phyloP scores from a whole-genome alignment of 2,797 vertebrate species.

The Tragelaphus oryx region DNA sequence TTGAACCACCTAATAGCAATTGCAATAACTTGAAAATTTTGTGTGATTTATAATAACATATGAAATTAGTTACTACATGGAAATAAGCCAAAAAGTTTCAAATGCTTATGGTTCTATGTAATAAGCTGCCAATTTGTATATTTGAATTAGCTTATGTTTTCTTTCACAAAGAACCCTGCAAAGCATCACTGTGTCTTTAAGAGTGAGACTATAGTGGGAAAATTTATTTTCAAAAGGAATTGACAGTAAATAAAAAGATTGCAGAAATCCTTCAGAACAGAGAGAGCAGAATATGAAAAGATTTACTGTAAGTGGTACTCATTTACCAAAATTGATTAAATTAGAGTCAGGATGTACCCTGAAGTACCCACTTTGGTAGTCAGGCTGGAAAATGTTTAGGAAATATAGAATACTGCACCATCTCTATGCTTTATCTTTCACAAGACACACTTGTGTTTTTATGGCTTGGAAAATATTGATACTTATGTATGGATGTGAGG shows the following conservation, averaged over 20 bases:
- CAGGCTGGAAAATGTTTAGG: slow-evolving; percentile 39
- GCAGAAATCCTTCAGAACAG: slow-evolving; percentile 26
- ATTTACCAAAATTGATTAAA: slow-evolving; percentile 64
- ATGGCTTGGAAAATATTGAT: neutral
- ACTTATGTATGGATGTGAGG: too few species aligned
- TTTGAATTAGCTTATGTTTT: slow-evolving; percentile 38
- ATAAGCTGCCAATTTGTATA: neutral
- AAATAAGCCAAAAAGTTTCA: slow-evolving; percentile 17
- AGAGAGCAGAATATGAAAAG: slow-evolving; percentile 16
- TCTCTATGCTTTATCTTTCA: neutral
- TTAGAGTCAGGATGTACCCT: slow-evolving; percentile 8
- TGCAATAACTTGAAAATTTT: neutral
- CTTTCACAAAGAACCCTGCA: neutral
- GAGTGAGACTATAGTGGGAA: neutral
- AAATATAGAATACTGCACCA: neutral
- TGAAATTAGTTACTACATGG: neutral
- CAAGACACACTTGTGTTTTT: neutral
- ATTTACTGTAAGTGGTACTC: slow-evolving; percentile 50
- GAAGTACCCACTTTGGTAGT: slow-evolving; percentile 38
- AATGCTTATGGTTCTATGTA: neutral
- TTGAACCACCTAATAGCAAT: neutral
- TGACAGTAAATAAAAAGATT: slow-evolving; percentile 49
- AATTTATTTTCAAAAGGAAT: slow-evolving; percentile 51
- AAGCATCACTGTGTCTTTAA: slow-evolving; percentile 30
- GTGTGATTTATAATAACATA: neutral